Evolutionary conservation across 2,888 invertebrate species (phyloP).

Genomic region (Tryphoninae sp.): DNA sequence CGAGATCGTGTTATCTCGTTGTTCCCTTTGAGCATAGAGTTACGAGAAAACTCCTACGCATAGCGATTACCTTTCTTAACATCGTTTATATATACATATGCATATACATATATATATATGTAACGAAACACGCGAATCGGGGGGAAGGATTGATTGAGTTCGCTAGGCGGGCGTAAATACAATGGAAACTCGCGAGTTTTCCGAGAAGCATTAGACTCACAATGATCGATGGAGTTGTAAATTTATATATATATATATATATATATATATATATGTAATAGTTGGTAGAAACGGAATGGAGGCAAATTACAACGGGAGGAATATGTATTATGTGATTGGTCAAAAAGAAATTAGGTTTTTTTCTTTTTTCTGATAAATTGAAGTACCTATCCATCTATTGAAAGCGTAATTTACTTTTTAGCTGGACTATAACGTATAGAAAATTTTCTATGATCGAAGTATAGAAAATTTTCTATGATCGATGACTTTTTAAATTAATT

Average conservation of each 20-base stretch:
- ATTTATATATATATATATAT: conserved; percentile 2
- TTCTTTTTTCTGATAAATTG: too few species aligned
- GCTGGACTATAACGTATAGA: too few species aligned
- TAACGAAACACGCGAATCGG: background rate
- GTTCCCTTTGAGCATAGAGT: background rate
- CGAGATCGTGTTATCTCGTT: too few species aligned
- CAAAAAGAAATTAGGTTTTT: too few species aligned
- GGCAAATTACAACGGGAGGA: conserved; percentile 20
- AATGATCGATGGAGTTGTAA: conserved; percentile 44
- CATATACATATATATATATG: background rate
- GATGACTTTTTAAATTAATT: too few species aligned
- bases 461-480: too few species aligned
- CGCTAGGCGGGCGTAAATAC: background rate
- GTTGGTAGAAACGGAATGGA: conserved; percentile 19
- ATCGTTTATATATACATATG: background rate
- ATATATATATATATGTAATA: background rate
- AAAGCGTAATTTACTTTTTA: background rate
- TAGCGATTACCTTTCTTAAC: conserved; percentile 22
- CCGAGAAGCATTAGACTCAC: conserved; percentile 36
- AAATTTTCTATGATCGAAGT: too few species aligned
- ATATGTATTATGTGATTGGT: too few species aligned
- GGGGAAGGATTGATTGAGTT: conserved; percentile 28
- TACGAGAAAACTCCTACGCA: conserved; percentile 32
- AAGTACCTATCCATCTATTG: too few species aligned
- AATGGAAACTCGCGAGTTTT: conserved; percentile 22